Base-by-base conservation (phyloP, 2,888 invertebrate genomes). In the Agrotis ipsilon region DNA sequence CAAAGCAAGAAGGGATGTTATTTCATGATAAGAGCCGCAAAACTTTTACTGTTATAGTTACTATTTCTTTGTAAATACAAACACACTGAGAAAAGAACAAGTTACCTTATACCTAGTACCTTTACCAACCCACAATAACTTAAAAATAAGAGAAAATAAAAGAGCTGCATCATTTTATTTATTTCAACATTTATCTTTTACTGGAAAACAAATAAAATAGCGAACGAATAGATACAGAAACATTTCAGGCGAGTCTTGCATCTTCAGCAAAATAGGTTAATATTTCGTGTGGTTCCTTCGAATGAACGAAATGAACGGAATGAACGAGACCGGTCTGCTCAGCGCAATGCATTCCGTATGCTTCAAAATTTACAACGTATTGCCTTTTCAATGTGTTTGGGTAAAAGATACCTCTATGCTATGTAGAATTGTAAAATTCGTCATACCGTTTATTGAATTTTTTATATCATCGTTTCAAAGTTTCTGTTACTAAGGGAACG, bases 231-330 rank as follows among this genome's bases (percentile, higher is more conserved):
- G 13, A 64, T 66, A 78, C 48, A 59, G 59, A 45, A 78, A 59
- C 64, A 72, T 81, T 75, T 62, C 55, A 58, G 49, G 39, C 1
- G n/a, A 63, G 66, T 60, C 55, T 58, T 55, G 61, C 69, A 55
- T 72, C 78, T 77, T 68, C 72, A 74, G 49, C 68, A 49, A 80
- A 78, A 82, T 82, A 75, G 45, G 51, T 75, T 68, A 72, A 72
- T 67, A 82, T 68, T 72, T 75, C 61, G 61, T 64, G 75, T 55
- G 52, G 65, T 58, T 66, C 59, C 48, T 64, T 68, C 69, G 52
- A 69, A 74, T 68, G 69, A 73, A 70, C 59, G 51, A 21, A 69
- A 68, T 66, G 63, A 62, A 70, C 54, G 55, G 19, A 72, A 72
- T 67, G 65, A 67, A 78, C 72, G 64, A 52, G 71, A 76, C 72